These are phyloP conservation scores for Simalia tracyae DNA, from an alignment of 2,797 vertebrate species.

Conservation along the genomic window DNA sequence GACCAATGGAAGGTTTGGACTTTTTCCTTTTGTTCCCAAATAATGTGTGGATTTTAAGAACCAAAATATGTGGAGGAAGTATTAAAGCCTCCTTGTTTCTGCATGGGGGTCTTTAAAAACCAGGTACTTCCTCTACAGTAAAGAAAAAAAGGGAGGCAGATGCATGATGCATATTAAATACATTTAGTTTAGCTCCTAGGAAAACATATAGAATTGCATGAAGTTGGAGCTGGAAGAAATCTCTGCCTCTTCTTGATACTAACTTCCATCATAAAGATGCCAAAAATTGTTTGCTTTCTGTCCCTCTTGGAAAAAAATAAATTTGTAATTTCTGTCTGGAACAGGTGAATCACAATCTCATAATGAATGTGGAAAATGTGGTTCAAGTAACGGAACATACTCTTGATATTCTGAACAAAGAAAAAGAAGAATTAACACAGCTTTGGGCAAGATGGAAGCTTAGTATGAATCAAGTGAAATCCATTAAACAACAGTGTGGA, in stretches of 20 bases:
- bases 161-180: not conserved
- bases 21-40: not conserved
- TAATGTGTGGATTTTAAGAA: not conserved
- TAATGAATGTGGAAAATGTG: constrained; percentile 72
- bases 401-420: constrained; percentile 71
- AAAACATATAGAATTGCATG: not conserved
- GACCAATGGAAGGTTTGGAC: not conserved
- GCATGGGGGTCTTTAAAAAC: not conserved
- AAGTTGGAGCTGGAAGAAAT: not conserved
- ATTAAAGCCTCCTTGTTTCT: not conserved
- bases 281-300: not conserved
- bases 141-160: not conserved
- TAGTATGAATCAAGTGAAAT: constrained; percentile 70
- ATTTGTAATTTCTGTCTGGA: constrained; percentile 55
- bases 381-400: constrained; percentile 68
- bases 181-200: not conserved
- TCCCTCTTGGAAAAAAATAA: constrained; percentile 9
- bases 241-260: not conserved
- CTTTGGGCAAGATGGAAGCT: constrained; percentile 75
- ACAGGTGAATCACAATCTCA: constrained; percentile 74
- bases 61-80: not conserved
- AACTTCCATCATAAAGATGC: not conserved
- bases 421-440: constrained; percentile 75
- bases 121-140: not conserved
- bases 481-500: constrained; percentile 74